A percentile compares a stretch with the other conserved stretches of the same genome.
Conservation (phyloP, 23 tunicate genomes). For the Oikopleura dioica region DNA sequence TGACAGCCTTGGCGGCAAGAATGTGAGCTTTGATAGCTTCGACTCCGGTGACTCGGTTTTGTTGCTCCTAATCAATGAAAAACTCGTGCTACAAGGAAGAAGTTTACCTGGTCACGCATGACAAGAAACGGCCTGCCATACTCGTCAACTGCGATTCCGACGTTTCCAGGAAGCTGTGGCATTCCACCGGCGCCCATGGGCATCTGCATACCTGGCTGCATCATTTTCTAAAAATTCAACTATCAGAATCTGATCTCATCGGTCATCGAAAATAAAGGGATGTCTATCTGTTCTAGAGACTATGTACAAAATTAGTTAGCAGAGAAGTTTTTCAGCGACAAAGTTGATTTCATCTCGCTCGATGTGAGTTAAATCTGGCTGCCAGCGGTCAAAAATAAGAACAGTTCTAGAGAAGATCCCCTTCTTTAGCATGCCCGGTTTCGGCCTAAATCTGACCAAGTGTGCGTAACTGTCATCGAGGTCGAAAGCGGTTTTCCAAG, state of each 20-base stretch:
- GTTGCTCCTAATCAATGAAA: background rate
- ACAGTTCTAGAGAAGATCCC: background rate
- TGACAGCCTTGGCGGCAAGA: slow-evolving; percentile 85
- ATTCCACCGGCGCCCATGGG: background rate
- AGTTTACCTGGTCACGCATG: slow-evolving; percentile 51
- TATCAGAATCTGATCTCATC: background rate
- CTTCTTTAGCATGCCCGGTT: background rate
- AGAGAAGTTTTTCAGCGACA: too few species aligned
- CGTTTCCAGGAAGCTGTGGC: background rate
- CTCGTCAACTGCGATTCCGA: slow-evolving; percentile 56
- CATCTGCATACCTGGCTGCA: background rate
- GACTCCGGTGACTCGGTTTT: background rate
- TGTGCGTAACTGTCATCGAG: background rate
- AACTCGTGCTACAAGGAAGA: background rate
- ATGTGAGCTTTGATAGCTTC: slow-evolving; percentile 35
- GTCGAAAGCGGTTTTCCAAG: too few species aligned
- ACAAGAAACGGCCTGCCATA: slow-evolving; percentile 93
- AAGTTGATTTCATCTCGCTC: background rate
- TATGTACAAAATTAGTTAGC: too few species aligned
- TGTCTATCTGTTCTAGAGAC: too few species aligned
- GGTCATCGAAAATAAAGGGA: too few species aligned
- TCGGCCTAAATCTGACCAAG: background rate
- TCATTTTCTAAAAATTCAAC: too few species aligned
- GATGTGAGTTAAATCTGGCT: background rate
- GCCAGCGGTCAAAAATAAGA: background rate